Conservation (phyloP, 1,140 invertebrate genomes). For the Aphidius ervi region DNA sequence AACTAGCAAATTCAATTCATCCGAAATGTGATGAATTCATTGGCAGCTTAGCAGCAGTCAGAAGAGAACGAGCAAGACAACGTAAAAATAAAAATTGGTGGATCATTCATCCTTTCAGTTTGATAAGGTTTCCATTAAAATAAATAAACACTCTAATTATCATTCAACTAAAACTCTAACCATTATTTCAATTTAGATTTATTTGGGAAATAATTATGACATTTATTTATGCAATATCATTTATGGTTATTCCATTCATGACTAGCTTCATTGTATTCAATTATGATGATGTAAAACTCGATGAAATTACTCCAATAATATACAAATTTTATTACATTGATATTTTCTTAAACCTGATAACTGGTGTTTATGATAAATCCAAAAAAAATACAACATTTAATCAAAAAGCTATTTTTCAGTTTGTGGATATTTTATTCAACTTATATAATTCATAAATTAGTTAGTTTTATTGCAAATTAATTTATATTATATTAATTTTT, state of each 20-base stretch:
- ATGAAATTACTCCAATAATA: slow-evolving; percentile 35
- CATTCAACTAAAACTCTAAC: slow-evolving; percentile 3
- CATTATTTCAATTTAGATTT: slow-evolving; percentile 32
- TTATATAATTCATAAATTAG: background rate
- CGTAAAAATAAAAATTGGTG: slow-evolving; percentile 29
- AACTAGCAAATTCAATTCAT: slow-evolving; percentile 30
- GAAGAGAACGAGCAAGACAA: slow-evolving; percentile 36
- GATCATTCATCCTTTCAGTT: slow-evolving; percentile 47
- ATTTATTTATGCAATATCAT: slow-evolving; percentile 33
- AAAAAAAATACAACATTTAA: slow-evolving; percentile 31
- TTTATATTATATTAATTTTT: slow-evolving; percentile 6
- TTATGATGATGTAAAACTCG: slow-evolving; percentile 32
- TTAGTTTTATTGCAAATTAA: slow-evolving; percentile 3
- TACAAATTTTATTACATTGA: slow-evolving; percentile 45
- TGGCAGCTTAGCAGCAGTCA: slow-evolving; percentile 32
- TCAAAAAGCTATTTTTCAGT: slow-evolving; percentile 38
- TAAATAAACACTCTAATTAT: slow-evolving; percentile 2
- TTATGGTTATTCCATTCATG: slow-evolving; percentile 43
- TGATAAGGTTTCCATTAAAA: slow-evolving; percentile 29
- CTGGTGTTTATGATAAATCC: slow-evolving; percentile 34
- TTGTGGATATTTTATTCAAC: slow-evolving; percentile 6
- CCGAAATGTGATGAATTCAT: slow-evolving; percentile 34
- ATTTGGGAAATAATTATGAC: slow-evolving; percentile 42
- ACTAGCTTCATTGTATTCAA: slow-evolving; percentile 40
- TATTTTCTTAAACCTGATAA: slow-evolving; percentile 36